phyloP scores from a whole-genome alignment of 2,888 invertebrate species.

The Aphelenchoides bicaudatus region DNA sequence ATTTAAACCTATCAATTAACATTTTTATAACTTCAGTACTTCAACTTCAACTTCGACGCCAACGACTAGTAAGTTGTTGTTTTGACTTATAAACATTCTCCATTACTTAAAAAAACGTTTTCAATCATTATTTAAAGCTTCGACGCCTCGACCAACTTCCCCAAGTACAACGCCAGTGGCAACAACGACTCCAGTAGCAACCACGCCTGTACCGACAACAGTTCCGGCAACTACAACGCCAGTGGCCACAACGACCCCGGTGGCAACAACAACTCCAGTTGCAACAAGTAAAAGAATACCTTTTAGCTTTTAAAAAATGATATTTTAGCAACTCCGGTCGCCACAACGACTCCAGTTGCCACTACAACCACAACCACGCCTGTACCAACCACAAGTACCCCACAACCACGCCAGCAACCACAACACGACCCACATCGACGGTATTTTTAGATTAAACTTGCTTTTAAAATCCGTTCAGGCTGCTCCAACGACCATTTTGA shows the following conservation, averaged over 20 bases:
- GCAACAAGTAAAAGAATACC: background rate
- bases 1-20: no score
- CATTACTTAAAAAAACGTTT: background rate
- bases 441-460: no score
- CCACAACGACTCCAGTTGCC: background rate
- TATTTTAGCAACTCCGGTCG: background rate
- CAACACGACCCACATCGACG: no score
- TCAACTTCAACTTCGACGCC: background rate
- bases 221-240: conserved; percentile 1
- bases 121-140: background rate
- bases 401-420: background rate
- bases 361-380: background rate
- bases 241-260: background rate
- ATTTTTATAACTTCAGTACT: background rate
- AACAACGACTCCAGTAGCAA: background rate
- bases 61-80: background rate
- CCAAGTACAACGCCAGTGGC: background rate
- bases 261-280: background rate
- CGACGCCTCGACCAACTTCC: background rate
- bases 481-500: background rate
- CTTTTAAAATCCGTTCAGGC: no score
- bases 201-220: no score
- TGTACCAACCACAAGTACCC: background rate
- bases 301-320: background rate
- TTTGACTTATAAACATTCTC: background rate